phyloP scores from a whole-genome alignment of 1,140 invertebrate species.

The Listronotus oregonensis region DNA sequence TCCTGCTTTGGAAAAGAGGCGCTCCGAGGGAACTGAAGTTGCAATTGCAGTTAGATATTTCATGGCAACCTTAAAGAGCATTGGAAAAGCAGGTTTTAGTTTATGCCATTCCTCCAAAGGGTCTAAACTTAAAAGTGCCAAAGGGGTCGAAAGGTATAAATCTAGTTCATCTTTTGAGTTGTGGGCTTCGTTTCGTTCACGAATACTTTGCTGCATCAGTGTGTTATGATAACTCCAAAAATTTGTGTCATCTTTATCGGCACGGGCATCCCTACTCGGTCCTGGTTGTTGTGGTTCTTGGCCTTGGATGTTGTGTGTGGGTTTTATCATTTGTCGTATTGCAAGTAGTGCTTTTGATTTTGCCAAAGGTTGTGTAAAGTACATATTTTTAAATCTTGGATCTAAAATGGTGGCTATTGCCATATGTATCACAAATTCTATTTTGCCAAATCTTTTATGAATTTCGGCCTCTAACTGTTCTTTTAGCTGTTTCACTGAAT shows the following conservation, averaged over 20 bases:
- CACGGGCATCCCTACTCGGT: too few species aligned
- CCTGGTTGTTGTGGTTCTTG: too few species aligned
- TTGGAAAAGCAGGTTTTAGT: neutral
- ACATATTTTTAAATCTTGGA: neutral
- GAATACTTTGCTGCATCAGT: neutral
- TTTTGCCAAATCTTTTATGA: slow-evolving; percentile 6
- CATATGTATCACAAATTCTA: neutral
- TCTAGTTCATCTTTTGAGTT: neutral
- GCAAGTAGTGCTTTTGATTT: neutral
- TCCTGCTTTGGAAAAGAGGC: neutral
- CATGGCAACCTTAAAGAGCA: neutral
- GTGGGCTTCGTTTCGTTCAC: too few species aligned
- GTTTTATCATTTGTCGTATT: neutral
- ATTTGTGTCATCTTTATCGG: neutral
- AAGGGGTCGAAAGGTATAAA: neutral
- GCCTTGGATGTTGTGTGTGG: too few species aligned
- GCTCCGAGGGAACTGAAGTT: neutral
- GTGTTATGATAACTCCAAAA: slow-evolving; percentile 4
- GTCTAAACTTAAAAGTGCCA: slow-evolving; percentile 1
- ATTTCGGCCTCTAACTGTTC: neutral
- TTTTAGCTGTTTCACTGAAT: neutral
- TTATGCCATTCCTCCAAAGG: neutral
- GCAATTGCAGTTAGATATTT: neutral
- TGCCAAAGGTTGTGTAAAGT: neutral
- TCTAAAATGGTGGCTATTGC: slow-evolving; percentile 4